Conservation (phyloP, 2,797 vertebrate genomes). For the Amniataba percoides region DNA sequence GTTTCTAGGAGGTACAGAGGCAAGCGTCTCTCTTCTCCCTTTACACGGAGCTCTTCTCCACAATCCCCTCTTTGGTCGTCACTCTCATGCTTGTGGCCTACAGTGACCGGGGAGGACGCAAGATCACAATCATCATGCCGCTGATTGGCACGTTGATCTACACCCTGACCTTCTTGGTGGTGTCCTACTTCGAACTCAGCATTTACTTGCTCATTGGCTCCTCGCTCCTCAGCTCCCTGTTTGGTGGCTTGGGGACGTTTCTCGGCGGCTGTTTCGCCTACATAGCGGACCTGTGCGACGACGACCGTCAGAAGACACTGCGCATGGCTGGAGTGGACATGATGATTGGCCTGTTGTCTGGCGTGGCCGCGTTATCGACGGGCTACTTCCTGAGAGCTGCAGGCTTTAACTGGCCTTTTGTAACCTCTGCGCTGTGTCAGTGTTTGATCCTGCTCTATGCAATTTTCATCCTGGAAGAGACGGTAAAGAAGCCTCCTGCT, state of each 20-base stretch:
- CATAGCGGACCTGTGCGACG: conserved; percentile 89
- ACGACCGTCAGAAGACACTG: conserved; percentile 88
- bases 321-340: conserved; percentile 94
- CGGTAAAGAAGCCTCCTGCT: conserved; percentile 58
- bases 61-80: conserved; percentile 90
- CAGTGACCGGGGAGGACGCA: conserved; percentile 92
- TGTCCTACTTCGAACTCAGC: conserved; percentile 89
- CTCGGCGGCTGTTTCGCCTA: conserved; percentile 94
- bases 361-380: conserved; percentile 89
- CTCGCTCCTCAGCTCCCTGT: conserved; percentile 87
- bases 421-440: conserved; percentile 82
- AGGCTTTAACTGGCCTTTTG: conserved; percentile 93
- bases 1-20: conserved; percentile 91
- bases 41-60: conserved; percentile 88
- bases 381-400: conserved; percentile 91
- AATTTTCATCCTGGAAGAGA: conserved; percentile 89
- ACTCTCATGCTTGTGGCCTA: conserved; percentile 92
- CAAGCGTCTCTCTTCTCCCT: conserved; percentile 90
- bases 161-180: conserved; percentile 77
- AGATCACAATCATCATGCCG: conserved; percentile 90
- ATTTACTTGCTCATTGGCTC: conserved; percentile 88
- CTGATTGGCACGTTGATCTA: conserved; percentile 86
- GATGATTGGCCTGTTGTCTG: conserved; percentile 91
- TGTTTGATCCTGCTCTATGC: conserved; percentile 87
- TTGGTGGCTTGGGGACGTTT: conserved; percentile 91